phyloP scores from a whole-genome alignment of 2,797 vertebrate species.

The Harpagifer antarcticus region DNA sequence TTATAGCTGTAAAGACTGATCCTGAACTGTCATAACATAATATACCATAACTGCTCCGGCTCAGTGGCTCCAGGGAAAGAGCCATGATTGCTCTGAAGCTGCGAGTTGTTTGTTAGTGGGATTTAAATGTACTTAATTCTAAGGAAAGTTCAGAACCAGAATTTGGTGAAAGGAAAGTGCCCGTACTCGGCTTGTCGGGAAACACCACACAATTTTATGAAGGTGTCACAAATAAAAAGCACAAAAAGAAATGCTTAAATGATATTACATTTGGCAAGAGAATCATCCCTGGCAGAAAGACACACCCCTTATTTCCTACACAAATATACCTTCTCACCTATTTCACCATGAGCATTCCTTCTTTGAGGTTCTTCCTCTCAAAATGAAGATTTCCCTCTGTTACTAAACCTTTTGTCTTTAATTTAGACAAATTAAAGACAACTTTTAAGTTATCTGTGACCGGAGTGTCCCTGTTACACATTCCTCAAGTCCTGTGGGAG shows the following conservation, averaged over 20 bases:
- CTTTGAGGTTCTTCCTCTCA: constrained; percentile 22
- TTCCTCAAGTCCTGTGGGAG: constrained; percentile 59
- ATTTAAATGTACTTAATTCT: constrained; percentile 41
- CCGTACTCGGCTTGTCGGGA: constrained; percentile 20
- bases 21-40: constrained; percentile 42
- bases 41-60: constrained; percentile 44
- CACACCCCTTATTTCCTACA: constrained; percentile 37
- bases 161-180: constrained; percentile 49
- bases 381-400: background rate
- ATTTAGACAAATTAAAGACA: too few relatives aligned
- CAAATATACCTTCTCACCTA: constrained; percentile 42
- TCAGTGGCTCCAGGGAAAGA: constrained; percentile 37
- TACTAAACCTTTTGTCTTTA: constrained; percentile 32
- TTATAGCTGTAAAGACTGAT: constrained; percentile 34
- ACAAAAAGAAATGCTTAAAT: constrained; percentile 16
- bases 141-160: constrained; percentile 34
- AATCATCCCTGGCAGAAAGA: constrained; percentile 23
- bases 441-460: constrained; percentile 54
- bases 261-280: constrained; percentile 63
- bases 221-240: constrained; percentile 25
- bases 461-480: constrained; percentile 64
- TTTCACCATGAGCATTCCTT: constrained; percentile 10
- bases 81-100: constrained; percentile 60
- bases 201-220: constrained; percentile 21
- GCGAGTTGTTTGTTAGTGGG: constrained; percentile 56